Percentiles rank a stretch among this genome's conserved stretches.
Evolutionary conservation across 2,888 invertebrate species (phyloP).

Genomic region (Macrosiphum euphorbiae): DNA sequence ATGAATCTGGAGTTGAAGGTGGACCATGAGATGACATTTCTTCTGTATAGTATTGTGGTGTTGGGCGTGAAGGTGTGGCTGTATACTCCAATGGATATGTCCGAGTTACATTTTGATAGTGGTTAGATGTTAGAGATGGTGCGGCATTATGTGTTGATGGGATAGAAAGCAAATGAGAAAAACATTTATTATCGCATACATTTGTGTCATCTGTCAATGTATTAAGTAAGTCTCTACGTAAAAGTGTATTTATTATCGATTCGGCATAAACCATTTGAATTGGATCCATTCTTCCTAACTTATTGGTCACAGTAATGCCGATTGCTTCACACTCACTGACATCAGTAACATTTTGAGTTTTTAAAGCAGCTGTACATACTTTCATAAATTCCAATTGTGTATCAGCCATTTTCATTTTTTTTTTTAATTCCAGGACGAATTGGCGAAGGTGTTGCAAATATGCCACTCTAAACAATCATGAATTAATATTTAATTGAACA

Average conservation of each 20-base stretch:
- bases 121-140: conserved; percentile 10
- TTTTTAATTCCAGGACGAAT: not conserved
- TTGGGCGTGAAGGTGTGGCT: not conserved
- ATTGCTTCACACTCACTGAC: conserved; percentile 29
- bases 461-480: conserved; percentile 2
- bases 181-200: conserved; percentile 24
- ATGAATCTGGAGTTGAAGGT: not conserved
- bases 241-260: conserved; percentile 22
- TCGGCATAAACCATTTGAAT: conserved; percentile 24
- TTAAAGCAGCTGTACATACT: conserved; percentile 19
- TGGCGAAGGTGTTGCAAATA: not conserved
- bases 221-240: conserved; percentile 13
- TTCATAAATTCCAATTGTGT: conserved; percentile 31
- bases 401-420: conserved; percentile 24
- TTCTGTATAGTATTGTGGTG: not conserved
- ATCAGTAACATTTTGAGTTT: conserved; percentile 1
- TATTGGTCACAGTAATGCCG: conserved; percentile 26
- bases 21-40: not conserved
- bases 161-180: conserved; percentile 1
- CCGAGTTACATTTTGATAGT: conserved; percentile 15
- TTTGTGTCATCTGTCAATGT: conserved; percentile 28
- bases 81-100: not conserved
- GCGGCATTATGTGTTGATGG: not conserved
- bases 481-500: not conserved
- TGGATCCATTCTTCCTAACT: conserved; percentile 36